Base-by-base conservation (phyloP, 2,888 invertebrate genomes). In the Brenthis ino region DNA sequence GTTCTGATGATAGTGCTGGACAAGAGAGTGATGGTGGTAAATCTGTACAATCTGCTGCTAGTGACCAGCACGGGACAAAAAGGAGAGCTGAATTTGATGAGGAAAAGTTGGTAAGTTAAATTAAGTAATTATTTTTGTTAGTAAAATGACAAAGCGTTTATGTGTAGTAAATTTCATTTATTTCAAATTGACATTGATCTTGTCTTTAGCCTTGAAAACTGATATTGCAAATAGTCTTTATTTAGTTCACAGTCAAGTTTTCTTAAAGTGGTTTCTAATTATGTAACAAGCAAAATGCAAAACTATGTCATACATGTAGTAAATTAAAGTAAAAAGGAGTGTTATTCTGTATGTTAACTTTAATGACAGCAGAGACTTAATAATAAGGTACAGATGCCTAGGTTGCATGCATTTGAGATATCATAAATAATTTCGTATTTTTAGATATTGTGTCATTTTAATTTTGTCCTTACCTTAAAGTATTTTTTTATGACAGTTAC, bases 11-110 rank as follows among this genome's bases (percentile, higher is more conserved):
- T 50, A 77, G 75, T 56, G 79, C 86, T 51, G 86, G 83, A 4
- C 81, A 82, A 6, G 95, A 94, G 69, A 94, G 88, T 82, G 91
- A 93, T 67, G 85, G 84, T 65, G 85, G 80, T 2, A 80, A 80
- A n/a, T 90, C 91, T 2, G 80, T 67, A 0, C 85, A 83, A 16
- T 91, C 92, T 1, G 82, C 78, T 2, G 76, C 79, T 28, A 91
- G 91, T 79, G 91, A 91, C 70, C 84, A 86, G 57, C 87, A 86
- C 81, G 83, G 84, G 2, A 77, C 79, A 13, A 84, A 82, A 68
- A 80, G 83, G 74, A 80, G 81, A 55, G 78, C 77, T 61, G 86
- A 89, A 65, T 85, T 85, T 80, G 87, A 91, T 83, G 93, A 93
- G 73, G 93, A 93, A 68, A 93, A 93, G 84, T 73, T 91, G 85